Evolutionary conservation across 2,113 vertebrate genomes (phyloP), one percentile per base, ranked within the genome.

Genomic region (Melanerpes formicivorus): DNA sequence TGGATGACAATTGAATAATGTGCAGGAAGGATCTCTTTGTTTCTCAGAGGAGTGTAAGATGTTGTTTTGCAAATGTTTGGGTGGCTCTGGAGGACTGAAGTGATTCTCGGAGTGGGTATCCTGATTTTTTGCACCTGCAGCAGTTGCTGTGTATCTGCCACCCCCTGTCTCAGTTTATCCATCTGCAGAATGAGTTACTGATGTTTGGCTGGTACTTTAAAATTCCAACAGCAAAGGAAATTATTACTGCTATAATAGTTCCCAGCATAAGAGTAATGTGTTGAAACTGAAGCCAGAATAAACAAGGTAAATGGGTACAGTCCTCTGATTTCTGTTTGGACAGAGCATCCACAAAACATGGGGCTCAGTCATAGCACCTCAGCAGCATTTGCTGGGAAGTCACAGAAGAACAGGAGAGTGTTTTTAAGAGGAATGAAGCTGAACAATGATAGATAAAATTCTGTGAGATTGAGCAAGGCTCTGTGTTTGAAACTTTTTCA

Each of bases 161-260:
- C 60, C 62, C 29, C 75, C 82, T 65, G 27, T 89, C 87, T 91
- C 84, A 34, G 29, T 96, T 90, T 92, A 50, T 34, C 58, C 40
- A 37, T 90, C 85, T 95, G 87, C 87, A 93, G 90, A 96, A 95
- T 55, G 70, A 82, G 50, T 83, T 94, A 64, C 79, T 93, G 91
- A 73, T 87, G 65, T 90, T 95, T 95, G 93, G 76, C 93, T 93
- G 73, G n/a, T 94, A 80, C 85, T 91, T 95, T 91, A 94, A 93
- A 93, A 93, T 93, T 85, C 70, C 80, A 91, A 91, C 76, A 95
- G 94, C 91, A 96, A 96, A 95, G 93, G 62, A 83, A 94, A 91
- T 92, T 88, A 87, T 92, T 94, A 76, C 71, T 82, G 87, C 95
- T 80, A 0, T 76, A 88, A 91, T 81, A 78, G 80, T 78, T 96